A percentile compares a stretch with the other conserved stretches of the same genome.
These are phyloP conservation scores for Deilephila elpenor DNA, from an alignment of 2,888 invertebrate genomes.

Conservation along the genomic window DNA sequence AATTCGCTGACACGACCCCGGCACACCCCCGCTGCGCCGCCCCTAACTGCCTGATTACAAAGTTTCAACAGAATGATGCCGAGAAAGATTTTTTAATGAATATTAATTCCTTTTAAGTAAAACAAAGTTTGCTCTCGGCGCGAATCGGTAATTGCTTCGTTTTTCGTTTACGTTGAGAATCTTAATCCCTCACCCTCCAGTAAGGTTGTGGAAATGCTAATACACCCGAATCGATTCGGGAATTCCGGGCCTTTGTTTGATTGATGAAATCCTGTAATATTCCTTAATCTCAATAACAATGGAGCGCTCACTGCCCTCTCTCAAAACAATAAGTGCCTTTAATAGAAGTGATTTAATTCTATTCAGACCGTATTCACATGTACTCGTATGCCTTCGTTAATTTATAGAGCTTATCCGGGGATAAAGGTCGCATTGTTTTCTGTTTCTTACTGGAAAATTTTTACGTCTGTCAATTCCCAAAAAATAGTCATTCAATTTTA, in stretches of 20 bases:
- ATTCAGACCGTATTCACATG: constrained; percentile 11
- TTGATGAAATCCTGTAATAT: constrained; percentile 46
- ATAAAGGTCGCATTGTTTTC: background rate
- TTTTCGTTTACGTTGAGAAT: constrained; percentile 68
- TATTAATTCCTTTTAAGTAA: constrained; percentile 80
- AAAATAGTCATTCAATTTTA: too few species aligned
- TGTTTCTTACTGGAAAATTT: too few species aligned
- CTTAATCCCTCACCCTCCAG: constrained; percentile 53
- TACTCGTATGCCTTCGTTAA: background rate
- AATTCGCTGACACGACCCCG: constrained; percentile 68
- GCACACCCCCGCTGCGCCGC: constrained; percentile 34
- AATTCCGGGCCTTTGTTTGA: constrained; percentile 37
- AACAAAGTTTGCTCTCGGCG: constrained; percentile 78
- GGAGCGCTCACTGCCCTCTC: constrained; percentile 31
- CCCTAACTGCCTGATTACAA: constrained; percentile 77
- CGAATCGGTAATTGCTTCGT: constrained; percentile 77
- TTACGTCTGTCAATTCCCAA: too few species aligned
- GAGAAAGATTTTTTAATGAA: constrained; percentile 83
- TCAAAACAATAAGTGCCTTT: constrained; percentile 17
- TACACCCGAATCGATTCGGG: constrained; percentile 42
- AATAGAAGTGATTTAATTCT: constrained; percentile 25
- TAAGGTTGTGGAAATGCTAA: constrained; percentile 61
- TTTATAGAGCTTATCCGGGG: background rate
- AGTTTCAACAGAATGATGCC: constrained; percentile 78
- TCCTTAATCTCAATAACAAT: constrained; percentile 33